Evolutionary conservation across 2,888 invertebrate genomes (phyloP).

Genomic region (Calameuta filiformis): DNA sequence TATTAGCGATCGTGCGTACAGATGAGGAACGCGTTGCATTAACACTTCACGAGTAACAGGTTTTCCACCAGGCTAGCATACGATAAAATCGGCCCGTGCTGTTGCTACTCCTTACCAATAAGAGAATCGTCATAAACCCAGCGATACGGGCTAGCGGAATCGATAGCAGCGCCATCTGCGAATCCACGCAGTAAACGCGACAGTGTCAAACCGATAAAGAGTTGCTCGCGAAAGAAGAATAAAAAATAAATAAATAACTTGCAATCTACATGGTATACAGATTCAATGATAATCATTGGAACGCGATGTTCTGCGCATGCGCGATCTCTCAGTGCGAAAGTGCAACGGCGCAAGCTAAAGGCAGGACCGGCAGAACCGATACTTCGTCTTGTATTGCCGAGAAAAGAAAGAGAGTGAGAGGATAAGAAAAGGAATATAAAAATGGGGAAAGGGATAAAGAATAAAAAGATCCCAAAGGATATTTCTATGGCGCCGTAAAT

Average conservation of each 20-base stretch:
- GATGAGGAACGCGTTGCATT: constrained; percentile 56
- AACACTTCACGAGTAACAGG: constrained; percentile 60
- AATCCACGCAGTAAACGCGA: not conserved
- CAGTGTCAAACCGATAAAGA: not conserved
- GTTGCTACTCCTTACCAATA: not conserved
- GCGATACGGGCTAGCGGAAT: not conserved
- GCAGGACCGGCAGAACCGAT: not conserved
- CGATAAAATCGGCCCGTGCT: constrained; percentile 54
- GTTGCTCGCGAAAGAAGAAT: not conserved
- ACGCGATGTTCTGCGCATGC: not conserved
- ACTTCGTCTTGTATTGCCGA: not conserved
- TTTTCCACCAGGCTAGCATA: constrained; percentile 39
- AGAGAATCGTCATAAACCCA: not conserved
- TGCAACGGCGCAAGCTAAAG: not conserved
- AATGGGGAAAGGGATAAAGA: not conserved
- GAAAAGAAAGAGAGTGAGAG: not conserved
- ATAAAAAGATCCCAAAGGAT: constrained; percentile 8
- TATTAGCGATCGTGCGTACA: constrained; percentile 58
- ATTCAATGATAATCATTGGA: not conserved
- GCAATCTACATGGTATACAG: not conserved
- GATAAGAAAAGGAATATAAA: not conserved
- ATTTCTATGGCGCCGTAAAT: constrained; percentile 33
- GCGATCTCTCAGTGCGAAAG: not conserved
- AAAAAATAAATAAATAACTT: not conserved
- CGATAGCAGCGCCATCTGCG: not conserved